A percentile compares a stretch with the other conserved stretches of the same genome.
Conservation (phyloP, 2,888 invertebrate genomes). For the Drosophila anceps region DNA sequence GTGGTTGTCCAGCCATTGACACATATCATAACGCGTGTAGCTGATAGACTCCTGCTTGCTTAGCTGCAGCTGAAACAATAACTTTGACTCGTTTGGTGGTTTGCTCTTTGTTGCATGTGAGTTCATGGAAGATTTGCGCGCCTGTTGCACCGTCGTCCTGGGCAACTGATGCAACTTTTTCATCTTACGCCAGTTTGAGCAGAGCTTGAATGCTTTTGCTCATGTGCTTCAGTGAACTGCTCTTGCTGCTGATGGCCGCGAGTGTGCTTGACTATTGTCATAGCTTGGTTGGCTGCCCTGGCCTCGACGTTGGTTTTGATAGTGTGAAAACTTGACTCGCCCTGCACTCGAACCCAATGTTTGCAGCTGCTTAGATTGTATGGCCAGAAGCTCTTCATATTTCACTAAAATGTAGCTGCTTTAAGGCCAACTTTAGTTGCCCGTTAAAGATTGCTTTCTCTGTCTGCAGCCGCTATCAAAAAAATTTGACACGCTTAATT, state of each 20-base stretch:
- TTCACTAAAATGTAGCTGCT: background rate
- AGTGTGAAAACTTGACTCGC: background rate
- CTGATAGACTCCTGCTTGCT: background rate
- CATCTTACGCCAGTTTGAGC: background rate
- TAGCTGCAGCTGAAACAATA: background rate
- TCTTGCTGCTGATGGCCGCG: background rate
- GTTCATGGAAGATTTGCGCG: background rate
- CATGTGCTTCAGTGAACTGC: background rate
- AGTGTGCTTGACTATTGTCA: background rate
- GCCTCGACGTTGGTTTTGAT: background rate
- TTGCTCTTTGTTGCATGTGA: background rate
- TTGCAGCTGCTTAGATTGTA: background rate
- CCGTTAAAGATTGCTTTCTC: background rate
- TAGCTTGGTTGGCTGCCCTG: background rate
- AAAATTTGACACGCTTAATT: background rate
- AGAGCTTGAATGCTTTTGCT: background rate
- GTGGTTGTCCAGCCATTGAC: constrained; percentile 12
- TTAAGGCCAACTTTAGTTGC: background rate
- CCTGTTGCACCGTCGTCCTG: background rate
- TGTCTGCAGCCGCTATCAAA: background rate
- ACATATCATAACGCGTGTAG: background rate
- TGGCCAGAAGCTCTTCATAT: background rate
- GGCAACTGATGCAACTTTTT: background rate
- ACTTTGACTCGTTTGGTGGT: background rate
- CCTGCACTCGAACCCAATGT: background rate